These are phyloP conservation scores for Tyria jacobaeae DNA, from an alignment of 2,888 invertebrate species.

Conservation along the genomic window DNA sequence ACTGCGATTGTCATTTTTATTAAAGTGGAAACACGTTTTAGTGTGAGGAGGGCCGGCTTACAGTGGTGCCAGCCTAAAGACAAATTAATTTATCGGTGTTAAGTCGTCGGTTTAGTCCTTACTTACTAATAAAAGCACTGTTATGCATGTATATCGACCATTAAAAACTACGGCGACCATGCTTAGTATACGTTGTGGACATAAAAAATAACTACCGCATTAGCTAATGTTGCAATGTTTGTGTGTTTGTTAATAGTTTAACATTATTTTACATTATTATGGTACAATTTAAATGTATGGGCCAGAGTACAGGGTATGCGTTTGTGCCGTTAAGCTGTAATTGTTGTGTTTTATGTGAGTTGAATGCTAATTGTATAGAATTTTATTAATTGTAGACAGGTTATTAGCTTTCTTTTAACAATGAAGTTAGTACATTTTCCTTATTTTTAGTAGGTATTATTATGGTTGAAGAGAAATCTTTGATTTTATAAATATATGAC, in stretches of 20 bases:
- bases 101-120: slow-evolving; percentile 62
- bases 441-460: no score
- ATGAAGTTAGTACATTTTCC: no score
- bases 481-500: no score
- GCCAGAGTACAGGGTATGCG: slow-evolving; percentile 18
- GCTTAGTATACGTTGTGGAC: slow-evolving; percentile 56
- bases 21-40: slow-evolving; percentile 49
- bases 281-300: slow-evolving; percentile 22
- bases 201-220: slow-evolving; percentile 61
- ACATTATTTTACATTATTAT: slow-evolving; percentile 27
- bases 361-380: slow-evolving; percentile 19
- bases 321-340: slow-evolving; percentile 26
- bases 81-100: slow-evolving; percentile 65
- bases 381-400: slow-evolving; percentile 8
- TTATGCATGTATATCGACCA: slow-evolving; percentile 59
- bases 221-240: slow-evolving; percentile 50
- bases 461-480: no score
- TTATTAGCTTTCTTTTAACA: neutral
- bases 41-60: slow-evolving; percentile 43
- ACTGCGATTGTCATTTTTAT: slow-evolving; percentile 55
- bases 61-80: slow-evolving; percentile 51
- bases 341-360: slow-evolving; percentile 24
- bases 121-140: slow-evolving; percentile 53
- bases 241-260: slow-evolving; percentile 42
- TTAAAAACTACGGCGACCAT: slow-evolving; percentile 63